Conservation (phyloP, 2,113 vertebrate species). For the Sterrhoptilus dennistouni region DNA sequence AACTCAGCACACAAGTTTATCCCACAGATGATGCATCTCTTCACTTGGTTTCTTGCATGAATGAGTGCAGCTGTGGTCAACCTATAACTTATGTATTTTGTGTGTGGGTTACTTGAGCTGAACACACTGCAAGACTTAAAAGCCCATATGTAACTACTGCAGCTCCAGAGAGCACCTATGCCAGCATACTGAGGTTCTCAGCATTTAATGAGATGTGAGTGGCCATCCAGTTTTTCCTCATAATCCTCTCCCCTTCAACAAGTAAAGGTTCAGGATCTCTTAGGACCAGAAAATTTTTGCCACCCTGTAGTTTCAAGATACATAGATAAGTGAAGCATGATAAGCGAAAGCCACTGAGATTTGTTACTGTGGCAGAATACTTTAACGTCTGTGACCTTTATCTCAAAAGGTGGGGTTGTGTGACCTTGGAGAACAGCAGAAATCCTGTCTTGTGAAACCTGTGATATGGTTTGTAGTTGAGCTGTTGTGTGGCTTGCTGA, state of each 20-base stretch:
- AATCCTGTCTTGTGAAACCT: background rate
- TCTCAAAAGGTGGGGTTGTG: background rate
- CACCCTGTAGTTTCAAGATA: background rate
- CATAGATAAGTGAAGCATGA: background rate
- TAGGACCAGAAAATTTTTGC: background rate
- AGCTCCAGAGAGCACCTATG: background rate
- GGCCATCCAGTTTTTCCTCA: background rate
- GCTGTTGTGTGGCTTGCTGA: background rate
- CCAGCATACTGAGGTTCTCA: background rate
- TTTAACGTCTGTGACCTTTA: background rate
- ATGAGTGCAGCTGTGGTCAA: background rate
- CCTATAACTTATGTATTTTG: background rate
- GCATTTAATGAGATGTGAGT: background rate
- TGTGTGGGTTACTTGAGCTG: background rate
- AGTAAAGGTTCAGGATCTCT: background rate
- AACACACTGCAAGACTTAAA: background rate
- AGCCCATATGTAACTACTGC: background rate
- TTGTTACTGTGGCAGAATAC: background rate
- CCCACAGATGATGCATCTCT: background rate
- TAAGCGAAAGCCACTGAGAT: background rate
- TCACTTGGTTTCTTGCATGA: background rate
- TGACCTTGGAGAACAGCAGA: background rate
- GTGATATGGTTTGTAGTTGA: background rate
- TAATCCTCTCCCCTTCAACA: fast-evolving
- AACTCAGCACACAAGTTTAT: background rate